phyloP scores from a whole-genome alignment of 2,888 invertebrate species.

The Drosophila mimetica region DNA sequence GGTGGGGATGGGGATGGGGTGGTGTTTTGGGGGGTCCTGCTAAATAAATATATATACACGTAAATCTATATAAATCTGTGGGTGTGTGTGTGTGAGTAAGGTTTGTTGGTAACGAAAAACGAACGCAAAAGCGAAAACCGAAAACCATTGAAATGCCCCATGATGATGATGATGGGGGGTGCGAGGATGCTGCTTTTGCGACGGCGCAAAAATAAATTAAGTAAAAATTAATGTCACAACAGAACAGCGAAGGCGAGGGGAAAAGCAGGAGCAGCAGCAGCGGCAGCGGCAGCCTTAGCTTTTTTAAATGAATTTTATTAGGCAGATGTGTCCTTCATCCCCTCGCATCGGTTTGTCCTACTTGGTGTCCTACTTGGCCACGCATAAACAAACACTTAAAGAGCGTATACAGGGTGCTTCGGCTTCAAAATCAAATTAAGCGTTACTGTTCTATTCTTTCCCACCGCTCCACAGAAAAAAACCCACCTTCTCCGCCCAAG shows the following conservation, averaged over 20 bases:
- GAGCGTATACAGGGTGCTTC: slow-evolving; percentile 54
- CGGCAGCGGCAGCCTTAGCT: slow-evolving; percentile 40
- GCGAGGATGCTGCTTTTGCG: slow-evolving; percentile 58
- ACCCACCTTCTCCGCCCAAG: slow-evolving; percentile 30
- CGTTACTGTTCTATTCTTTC: slow-evolving; percentile 38
- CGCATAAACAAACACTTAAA: slow-evolving; percentile 80
- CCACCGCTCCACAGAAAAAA: slow-evolving; percentile 4
- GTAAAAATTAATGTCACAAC: slow-evolving; percentile 79
- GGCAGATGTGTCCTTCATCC: slow-evolving; percentile 34
- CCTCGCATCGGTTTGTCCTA: background rate
- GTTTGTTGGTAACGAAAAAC: slow-evolving; percentile 39
- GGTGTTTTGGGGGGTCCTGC: slow-evolving; percentile 45
- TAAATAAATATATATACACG: slow-evolving; percentile 75
- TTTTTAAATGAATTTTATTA: slow-evolving; percentile 80
- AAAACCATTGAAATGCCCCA: slow-evolving; percentile 18
- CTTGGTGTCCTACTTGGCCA: slow-evolving; percentile 44
- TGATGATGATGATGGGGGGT: slow-evolving; percentile 5
- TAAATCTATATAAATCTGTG: slow-evolving; percentile 36
- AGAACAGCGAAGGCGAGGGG: slow-evolving; percentile 32
- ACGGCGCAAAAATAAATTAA: slow-evolving; percentile 80
- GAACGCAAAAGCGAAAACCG: slow-evolving; percentile 42
- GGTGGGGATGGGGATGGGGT: background rate
- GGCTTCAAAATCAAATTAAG: slow-evolving; percentile 68
- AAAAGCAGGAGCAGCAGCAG: slow-evolving; percentile 6
- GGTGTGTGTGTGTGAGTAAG: slow-evolving; percentile 15